phyloP scores from a whole-genome alignment of 1,140 invertebrate genomes.

The Diuraphis noxia region DNA sequence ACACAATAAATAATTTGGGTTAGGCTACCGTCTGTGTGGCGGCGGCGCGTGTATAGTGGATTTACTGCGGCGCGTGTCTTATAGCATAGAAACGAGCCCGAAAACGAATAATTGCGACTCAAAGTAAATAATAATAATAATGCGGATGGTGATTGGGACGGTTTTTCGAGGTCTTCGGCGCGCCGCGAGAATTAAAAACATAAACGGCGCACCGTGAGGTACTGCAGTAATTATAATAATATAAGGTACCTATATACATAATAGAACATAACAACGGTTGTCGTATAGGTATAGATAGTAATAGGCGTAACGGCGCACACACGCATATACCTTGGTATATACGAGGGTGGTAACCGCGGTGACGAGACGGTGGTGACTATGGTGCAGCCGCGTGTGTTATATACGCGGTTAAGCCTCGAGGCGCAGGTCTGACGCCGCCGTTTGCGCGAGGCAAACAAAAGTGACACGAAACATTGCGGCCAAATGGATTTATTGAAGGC shows the following conservation, averaged over 20 bases:
- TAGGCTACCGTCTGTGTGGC: neutral
- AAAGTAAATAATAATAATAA: neutral
- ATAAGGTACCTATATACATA: neutral
- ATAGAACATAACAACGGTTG: neutral
- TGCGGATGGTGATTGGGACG: neutral
- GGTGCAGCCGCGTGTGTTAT: neutral
- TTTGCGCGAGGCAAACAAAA: slow-evolving; percentile 46
- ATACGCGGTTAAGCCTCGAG: neutral
- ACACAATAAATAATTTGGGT: neutral
- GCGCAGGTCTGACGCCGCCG: slow-evolving; percentile 5
- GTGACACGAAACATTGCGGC: slow-evolving; percentile 42
- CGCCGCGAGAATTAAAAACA: neutral
- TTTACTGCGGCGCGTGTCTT: neutral
- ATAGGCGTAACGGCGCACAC: neutral
- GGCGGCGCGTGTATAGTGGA: neutral
- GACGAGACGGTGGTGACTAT: too few relatives aligned
- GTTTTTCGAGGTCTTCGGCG: neutral
- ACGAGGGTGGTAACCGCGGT: neutral
- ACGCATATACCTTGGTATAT: neutral
- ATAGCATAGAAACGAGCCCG: neutral
- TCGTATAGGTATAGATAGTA: neutral
- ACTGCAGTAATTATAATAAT: neutral
- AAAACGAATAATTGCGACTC: slow-evolving; percentile 1
- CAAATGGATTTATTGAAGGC: slow-evolving; percentile 46
- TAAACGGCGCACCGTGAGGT: neutral